These are phyloP conservation scores for Drosophila pallidifrons DNA, from an alignment of 1,140 invertebrate genomes.

Conservation along the genomic window DNA sequence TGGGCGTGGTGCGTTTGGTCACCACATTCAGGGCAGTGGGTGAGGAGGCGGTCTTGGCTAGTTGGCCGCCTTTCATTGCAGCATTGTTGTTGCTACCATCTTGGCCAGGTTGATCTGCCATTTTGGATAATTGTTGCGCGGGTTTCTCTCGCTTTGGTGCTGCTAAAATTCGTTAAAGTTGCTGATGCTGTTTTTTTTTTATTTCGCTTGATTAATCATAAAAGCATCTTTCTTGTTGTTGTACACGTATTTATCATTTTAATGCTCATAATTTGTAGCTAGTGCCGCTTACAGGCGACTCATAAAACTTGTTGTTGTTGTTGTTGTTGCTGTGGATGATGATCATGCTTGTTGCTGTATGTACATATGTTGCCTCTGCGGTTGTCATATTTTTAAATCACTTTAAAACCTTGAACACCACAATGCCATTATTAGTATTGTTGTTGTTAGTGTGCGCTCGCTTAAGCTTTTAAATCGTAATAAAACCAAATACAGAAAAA, in stretches of 20 bases:
- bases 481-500: constrained; percentile 60
- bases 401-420: constrained; percentile 68
- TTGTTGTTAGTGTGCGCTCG: constrained; percentile 37
- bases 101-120: constrained; percentile 41
- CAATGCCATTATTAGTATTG: constrained; percentile 57
- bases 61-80: constrained; percentile 9
- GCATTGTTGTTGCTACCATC: constrained; percentile 5
- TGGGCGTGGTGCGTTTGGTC: constrained; percentile 45
- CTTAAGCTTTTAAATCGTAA: constrained; percentile 60
- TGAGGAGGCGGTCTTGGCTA: constrained; percentile 60
- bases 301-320: constrained; percentile 9
- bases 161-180: constrained; percentile 20
- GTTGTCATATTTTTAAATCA: constrained; percentile 77
- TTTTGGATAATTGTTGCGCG: constrained; percentile 21
- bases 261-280: constrained; percentile 63
- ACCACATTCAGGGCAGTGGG: constrained; percentile 58
- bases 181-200: constrained; percentile 23
- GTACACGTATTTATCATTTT: constrained; percentile 71
- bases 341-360: constrained; percentile 31
- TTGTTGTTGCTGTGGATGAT: constrained; percentile 2
- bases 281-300: constrained; percentile 16
- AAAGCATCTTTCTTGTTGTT: constrained; percentile 60
- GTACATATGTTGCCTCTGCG: constrained; percentile 26
- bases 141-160: constrained; percentile 14
- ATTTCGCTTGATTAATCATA: constrained; percentile 56